phyloP scores from a whole-genome alignment of 2,113 vertebrate genomes.

The Macroglossus sobrinus region DNA sequence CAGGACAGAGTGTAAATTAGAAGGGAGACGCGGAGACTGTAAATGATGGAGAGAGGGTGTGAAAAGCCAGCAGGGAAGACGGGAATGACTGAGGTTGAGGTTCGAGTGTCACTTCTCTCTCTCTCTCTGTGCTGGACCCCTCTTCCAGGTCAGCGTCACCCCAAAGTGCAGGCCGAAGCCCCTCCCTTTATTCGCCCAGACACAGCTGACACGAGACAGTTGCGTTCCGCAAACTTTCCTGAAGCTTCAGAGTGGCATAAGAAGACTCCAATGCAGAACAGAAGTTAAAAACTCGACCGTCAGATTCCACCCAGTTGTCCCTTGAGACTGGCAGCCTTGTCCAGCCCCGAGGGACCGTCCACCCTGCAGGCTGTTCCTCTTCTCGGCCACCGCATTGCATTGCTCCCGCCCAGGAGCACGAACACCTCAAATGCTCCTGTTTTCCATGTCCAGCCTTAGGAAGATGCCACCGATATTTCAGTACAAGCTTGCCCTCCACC shows the following conservation, averaged over 20 bases:
- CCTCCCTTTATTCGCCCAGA: not conserved
- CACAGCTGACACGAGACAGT: not conserved
- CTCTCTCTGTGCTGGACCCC: not conserved
- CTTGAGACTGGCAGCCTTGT: not conserved
- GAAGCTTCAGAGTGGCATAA: not conserved
- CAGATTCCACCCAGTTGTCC: too few species aligned
- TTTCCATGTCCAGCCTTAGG: not conserved
- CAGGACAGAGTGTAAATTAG: not conserved
- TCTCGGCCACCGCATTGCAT: not conserved
- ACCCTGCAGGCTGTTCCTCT: not conserved
- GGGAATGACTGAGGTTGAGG: not conserved
- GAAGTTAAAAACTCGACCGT: not conserved
- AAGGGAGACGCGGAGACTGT: not conserved
- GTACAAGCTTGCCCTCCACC: not conserved
- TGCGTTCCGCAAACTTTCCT: not conserved
- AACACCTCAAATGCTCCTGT: not conserved
- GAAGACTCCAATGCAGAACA: not conserved
- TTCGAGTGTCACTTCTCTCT: not conserved
- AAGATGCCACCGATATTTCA: not conserved
- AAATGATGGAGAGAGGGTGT: not conserved
- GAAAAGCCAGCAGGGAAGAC: not conserved
- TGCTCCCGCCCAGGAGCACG: not conserved
- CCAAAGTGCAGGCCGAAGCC: not conserved
- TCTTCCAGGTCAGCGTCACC: not conserved
- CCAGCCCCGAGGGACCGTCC: not conserved